These are phyloP conservation scores for Dicrurus megarhynchus DNA, from an alignment of 2,113 vertebrate genomes.

Conservation along the genomic window DNA sequence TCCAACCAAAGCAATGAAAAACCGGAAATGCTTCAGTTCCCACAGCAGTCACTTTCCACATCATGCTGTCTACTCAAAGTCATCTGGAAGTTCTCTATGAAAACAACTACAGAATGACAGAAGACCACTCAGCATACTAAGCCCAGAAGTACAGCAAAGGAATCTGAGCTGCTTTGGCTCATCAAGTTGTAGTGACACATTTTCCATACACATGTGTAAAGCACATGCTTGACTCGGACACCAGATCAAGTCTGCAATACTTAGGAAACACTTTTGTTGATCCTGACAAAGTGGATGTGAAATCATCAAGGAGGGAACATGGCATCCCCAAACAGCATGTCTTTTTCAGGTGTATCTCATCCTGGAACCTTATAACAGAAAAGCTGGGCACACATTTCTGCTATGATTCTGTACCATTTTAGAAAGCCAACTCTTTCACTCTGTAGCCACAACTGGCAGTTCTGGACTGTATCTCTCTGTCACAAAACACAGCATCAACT, in stretches of 20 bases:
- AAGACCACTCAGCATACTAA: background rate
- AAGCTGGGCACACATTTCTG: background rate
- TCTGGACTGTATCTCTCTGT: background rate
- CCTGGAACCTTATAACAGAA: background rate
- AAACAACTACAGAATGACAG: background rate
- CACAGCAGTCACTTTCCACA: background rate
- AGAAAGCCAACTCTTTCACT: background rate
- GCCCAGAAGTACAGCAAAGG: background rate
- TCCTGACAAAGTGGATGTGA: background rate
- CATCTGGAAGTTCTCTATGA: background rate
- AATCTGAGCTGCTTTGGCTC: background rate
- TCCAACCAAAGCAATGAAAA: background rate
- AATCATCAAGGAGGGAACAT: background rate
- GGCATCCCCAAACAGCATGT: background rate
- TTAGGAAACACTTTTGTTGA: background rate
- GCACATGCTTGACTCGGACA: fast-evolving
- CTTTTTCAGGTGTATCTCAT: background rate
- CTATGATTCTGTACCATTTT: background rate
- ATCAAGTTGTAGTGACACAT: background rate
- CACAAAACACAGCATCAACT: background rate
- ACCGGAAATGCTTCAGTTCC: background rate
- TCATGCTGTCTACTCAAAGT: background rate
- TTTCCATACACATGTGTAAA: background rate
- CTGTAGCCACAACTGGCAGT: background rate
- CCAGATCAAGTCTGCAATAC: background rate